A percentile compares a stretch with the other conserved stretches of the same genome.
Evolutionary conservation across 2,797 vertebrate species (phyloP).

Genomic region (Urosaurus nigricauda): DNA sequence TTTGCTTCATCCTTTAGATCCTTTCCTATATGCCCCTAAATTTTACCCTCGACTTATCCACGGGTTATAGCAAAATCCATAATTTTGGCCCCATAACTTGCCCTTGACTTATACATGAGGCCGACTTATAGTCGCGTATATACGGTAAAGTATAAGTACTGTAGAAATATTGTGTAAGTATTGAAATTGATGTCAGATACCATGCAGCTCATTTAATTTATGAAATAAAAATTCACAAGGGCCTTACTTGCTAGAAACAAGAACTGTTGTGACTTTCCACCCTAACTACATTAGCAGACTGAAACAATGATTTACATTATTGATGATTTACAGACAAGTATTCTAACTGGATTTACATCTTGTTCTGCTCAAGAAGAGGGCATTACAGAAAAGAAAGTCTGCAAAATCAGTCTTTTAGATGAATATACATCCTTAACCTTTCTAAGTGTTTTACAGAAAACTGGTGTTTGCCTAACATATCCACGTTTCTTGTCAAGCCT

Average conservation of each 20-base stretch:
- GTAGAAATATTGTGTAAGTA: no score
- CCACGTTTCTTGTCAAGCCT: background rate
- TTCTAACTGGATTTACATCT: background rate
- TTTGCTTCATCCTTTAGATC: no score
- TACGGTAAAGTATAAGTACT: no score
- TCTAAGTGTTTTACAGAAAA: background rate
- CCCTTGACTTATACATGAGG: no score
- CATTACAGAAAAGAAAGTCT: background rate
- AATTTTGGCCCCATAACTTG: no score
- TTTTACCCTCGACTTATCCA: no score
- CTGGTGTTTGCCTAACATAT: background rate
- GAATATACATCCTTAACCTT: background rate
- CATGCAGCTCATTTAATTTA: background rate
- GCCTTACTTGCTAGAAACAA: background rate
- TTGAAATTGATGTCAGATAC: background rate
- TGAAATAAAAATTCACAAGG: background rate
- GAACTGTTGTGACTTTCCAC: background rate
- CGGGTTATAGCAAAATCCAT: no score
- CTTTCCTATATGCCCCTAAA: no score
- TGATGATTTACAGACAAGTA: background rate
- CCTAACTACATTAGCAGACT: background rate
- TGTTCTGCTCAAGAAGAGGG: background rate
- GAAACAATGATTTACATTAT: background rate
- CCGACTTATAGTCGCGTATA: no score
- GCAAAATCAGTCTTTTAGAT: background rate